Evolutionary conservation across 2,113 vertebrate genomes (phyloP), one percentile per base, ranked within the genome.

Genomic region (Taxidea taxus): DNA sequence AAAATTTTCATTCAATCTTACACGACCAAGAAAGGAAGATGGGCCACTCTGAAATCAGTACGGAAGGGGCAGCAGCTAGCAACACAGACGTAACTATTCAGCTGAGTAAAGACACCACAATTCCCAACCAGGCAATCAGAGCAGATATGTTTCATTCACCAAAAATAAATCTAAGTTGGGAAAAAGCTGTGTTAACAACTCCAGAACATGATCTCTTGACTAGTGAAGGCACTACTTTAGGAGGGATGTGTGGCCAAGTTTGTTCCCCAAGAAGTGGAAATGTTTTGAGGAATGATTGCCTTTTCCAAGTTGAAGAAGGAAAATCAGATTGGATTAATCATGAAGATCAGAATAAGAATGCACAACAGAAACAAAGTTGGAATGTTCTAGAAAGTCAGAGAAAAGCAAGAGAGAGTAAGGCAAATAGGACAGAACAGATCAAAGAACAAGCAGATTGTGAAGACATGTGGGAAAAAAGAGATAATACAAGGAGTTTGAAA

Each of bases 381-480:
- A 97, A 94, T 92, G 91, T 81, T 97, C 94, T 84, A 85, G 97
- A 98, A 97, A 98, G 90, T 96, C 90, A 92, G 44, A 42, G 82
- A 56, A n/a, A 84, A 2, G 74, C 42, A 94, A 96, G 54, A 66
- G 97, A 95, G 87, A 94, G 60, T 1, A 87, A 94, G 80, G 93
- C 27, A 94, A 97, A 93, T 80, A 60, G 72, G 0, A 0, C 0
- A 0, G 93, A 96, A 58, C 97, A 98, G 94, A 95, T 66, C 23
- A 95, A 97, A 97, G 96, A 96, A 75, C 97, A 95, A 96, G 64
- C 1, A 1, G 98, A 87, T 20, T 96, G 75, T 1, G 95, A 98
- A 97, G 96, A 96, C 70, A 0, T 5, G 86, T 94, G 97, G 96
- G 95, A 10, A 90, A 96, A 16, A 29, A 72, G 77, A 34, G 96